A percentile compares a stretch with the other conserved stretches of the same genome.
Evolutionary conservation across 2,797 vertebrate species (phyloP).

Genomic region (Hippocampus kuda): DNA sequence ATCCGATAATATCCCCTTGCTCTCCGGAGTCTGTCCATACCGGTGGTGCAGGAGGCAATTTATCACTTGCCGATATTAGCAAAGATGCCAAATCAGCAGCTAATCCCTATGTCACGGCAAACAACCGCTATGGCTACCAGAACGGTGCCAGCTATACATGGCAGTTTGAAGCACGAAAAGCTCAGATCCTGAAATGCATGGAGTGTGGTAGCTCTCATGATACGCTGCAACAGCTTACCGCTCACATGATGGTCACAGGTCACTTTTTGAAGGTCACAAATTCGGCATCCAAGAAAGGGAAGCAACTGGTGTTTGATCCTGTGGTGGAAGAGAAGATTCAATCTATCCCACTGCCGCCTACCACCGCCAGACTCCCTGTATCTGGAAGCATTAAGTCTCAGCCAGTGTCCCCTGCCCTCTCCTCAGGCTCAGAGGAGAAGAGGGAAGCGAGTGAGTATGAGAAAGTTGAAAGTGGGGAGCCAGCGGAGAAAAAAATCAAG

Average conservation of each 20-base stretch:
- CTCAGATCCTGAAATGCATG: constrained; percentile 99
- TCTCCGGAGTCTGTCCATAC: constrained; percentile 84
- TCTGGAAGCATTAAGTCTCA: constrained; percentile 80
- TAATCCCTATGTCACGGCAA: constrained; percentile 95
- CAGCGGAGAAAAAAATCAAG: constrained; percentile 80
- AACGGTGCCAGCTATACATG: constrained; percentile 99
- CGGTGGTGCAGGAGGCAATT: constrained; percentile 54
- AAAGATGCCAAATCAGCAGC: constrained; percentile 82
- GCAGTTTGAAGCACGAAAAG: constrained; percentile 98
- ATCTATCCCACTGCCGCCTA: constrained; percentile 93
- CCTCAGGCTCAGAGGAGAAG: constrained; percentile 76
- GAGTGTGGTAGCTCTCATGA: constrained; percentile 98
- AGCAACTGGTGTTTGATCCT: constrained; percentile 91
- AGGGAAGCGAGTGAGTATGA: constrained; percentile 73
- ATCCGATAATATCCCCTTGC: constrained; percentile 80
- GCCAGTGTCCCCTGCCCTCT: constrained; percentile 79
- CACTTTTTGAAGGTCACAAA: constrained; percentile 98
- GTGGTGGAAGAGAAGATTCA: constrained; percentile 96
- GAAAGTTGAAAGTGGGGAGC: constrained; percentile 63
- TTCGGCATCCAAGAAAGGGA: constrained; percentile 97
- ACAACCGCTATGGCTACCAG: constrained; percentile 98
- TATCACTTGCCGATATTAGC: constrained; percentile 71
- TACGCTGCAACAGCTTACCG: constrained; percentile 95
- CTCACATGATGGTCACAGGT: constrained; percentile 99
- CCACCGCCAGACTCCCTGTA: constrained; percentile 82